Conservation (phyloP, 2,888 invertebrate species). For the Oxyteleia sp. region DNA sequence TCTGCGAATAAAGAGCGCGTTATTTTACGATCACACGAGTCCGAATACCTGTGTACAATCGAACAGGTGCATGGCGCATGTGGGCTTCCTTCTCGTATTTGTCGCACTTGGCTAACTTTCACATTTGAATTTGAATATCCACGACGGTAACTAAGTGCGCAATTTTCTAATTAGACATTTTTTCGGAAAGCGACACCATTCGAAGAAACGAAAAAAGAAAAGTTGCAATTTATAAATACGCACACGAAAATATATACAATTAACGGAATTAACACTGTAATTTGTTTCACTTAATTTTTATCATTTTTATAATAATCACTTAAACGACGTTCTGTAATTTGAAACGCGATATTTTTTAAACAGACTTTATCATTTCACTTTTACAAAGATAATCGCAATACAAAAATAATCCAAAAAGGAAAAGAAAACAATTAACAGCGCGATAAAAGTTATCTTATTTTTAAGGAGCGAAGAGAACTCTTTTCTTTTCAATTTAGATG, state of each 20-base stretch:
- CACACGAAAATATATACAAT: no score
- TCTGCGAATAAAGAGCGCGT: constrained; percentile 65
- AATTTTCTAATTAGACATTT: constrained; percentile 31
- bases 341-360: no score
- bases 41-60: constrained; percentile 55
- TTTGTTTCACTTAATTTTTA: no score
- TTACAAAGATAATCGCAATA: no score
- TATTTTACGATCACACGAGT: constrained; percentile 66
- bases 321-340: no score
- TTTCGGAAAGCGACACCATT: not conserved
- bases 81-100: constrained; percentile 51
- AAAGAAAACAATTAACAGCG: no score
- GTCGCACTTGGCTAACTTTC: constrained; percentile 66
- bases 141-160: constrained; percentile 15
- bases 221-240: no score
- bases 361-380: no score
- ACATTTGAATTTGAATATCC: constrained; percentile 56
- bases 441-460: not conserved
- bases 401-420: no score
- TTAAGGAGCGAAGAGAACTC: not conserved
- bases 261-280: no score
- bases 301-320: no score
- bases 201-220: no score
- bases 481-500: not conserved
- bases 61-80: constrained; percentile 66